Conservation (phyloP, 1,140 invertebrate genomes). For the Listronotus oregonensis region DNA sequence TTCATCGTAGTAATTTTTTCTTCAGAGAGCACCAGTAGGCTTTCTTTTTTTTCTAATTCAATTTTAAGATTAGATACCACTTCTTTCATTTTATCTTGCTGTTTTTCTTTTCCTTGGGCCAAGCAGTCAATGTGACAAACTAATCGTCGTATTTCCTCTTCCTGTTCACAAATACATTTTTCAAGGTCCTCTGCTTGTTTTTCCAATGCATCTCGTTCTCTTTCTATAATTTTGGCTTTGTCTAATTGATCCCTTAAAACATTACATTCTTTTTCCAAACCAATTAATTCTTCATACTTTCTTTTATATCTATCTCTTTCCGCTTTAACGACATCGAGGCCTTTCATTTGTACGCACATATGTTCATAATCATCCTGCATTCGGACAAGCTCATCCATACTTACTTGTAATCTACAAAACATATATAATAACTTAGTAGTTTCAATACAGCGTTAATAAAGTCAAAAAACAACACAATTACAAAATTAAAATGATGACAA, state of each 20-base stretch:
- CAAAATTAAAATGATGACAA: no score
- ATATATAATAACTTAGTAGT: no score
- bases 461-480: no score
- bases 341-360: conserved; percentile 44
- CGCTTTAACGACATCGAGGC: conserved; percentile 45
- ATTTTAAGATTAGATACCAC: conserved; percentile 43
- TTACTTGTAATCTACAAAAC: conserved; percentile 39
- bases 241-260: conserved; percentile 43
- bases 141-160: conserved; percentile 52
- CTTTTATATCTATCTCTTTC: conserved; percentile 49
- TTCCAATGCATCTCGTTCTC: conserved; percentile 44
- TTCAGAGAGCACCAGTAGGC: conserved; percentile 47
- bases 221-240: conserved; percentile 38
- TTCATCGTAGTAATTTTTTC: conserved; percentile 50
- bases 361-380: conserved; percentile 48
- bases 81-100: conserved; percentile 50
- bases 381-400: conserved; percentile 44
- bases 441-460: no score
- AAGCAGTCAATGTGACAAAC: conserved; percentile 49
- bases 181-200: conserved; percentile 48
- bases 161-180: conserved; percentile 50
- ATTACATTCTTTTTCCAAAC: conserved; percentile 46
- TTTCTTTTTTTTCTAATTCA: conserved; percentile 51
- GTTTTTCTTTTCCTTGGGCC: conserved; percentile 45
- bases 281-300: conserved; percentile 45